These are phyloP conservation scores for Castor canadensis DNA, from an alignment of 2,113 vertebrate species.

Conservation along the genomic window DNA sequence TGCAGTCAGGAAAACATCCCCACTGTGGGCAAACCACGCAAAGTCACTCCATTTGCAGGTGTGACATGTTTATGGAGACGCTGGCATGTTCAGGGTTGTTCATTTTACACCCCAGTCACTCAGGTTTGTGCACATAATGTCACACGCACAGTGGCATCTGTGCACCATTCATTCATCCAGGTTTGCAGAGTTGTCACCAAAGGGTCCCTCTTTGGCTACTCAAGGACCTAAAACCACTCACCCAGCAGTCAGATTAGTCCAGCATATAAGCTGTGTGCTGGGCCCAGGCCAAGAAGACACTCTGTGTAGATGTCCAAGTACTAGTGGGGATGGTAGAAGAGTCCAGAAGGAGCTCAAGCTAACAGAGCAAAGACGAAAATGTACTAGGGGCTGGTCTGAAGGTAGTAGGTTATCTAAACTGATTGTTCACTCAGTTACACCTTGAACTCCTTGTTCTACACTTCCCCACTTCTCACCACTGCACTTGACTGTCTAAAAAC, in stretches of 20 bases:
- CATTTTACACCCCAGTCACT: background rate
- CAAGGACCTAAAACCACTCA: background rate
- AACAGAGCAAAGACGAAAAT: background rate
- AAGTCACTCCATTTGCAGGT: background rate
- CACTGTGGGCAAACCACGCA: too few species aligned
- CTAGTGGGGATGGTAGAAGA: background rate
- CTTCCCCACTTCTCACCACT: too few species aligned
- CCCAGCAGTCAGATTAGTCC: background rate
- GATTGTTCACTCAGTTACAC: too few species aligned
- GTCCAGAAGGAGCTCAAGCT: background rate
- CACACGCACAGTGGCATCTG: background rate
- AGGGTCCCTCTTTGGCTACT: background rate
- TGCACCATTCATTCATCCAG: too few species aligned
- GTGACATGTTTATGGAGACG: background rate
- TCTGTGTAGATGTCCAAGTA: background rate
- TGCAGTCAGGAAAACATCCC: background rate
- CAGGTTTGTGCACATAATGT: background rate
- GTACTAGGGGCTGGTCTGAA: too few species aligned
- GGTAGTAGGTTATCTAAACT: too few species aligned
- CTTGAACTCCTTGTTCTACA: too few species aligned
- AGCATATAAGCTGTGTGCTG: background rate
- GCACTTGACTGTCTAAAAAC: too few species aligned
- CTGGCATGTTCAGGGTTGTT: background rate
- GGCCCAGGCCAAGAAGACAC: background rate
- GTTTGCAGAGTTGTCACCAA: too few species aligned